phyloP scores from a whole-genome alignment of 2,113 vertebrate species.

The Octodon degus region DNA sequence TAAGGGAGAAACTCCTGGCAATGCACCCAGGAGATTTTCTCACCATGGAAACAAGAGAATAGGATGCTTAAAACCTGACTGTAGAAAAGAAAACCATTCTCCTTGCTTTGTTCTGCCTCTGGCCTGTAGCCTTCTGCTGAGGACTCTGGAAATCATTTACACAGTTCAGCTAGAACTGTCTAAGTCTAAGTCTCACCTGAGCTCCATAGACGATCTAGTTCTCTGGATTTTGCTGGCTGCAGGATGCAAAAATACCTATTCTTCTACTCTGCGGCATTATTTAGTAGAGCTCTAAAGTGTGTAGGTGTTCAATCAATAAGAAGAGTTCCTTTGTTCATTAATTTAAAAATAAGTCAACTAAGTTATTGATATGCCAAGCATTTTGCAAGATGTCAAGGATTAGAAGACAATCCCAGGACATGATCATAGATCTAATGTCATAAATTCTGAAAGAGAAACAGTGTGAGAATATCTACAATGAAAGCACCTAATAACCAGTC shows the following conservation, averaged over 20 bases:
- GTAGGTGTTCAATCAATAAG: not conserved
- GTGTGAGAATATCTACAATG: not conserved
- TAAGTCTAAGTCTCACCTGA: not conserved
- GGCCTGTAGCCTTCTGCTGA: not conserved
- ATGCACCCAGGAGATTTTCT: constrained; percentile 37
- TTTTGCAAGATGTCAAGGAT: constrained; percentile 2
- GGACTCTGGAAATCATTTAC: not conserved
- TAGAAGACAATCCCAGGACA: not conserved
- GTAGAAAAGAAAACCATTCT: not conserved
- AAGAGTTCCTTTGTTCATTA: not conserved
- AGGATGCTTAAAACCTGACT: not conserved
- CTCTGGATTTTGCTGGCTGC: not conserved
- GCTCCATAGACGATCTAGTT: not conserved
- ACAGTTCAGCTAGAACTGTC: not conserved
- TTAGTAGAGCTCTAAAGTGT: not conserved
- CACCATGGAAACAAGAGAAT: constrained; percentile 51
- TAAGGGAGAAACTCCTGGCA: not conserved
- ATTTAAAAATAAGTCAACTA: constrained; percentile 20
- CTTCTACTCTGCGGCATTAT: not conserved
- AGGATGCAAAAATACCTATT: not conserved
- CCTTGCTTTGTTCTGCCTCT: not conserved
- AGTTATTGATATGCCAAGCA: not conserved
- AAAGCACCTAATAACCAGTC: not conserved
- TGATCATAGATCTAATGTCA: not conserved
- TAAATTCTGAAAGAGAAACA: not conserved